Conservation (phyloP, 1,140 invertebrate genomes). For the Drosophila dunni region DNA sequence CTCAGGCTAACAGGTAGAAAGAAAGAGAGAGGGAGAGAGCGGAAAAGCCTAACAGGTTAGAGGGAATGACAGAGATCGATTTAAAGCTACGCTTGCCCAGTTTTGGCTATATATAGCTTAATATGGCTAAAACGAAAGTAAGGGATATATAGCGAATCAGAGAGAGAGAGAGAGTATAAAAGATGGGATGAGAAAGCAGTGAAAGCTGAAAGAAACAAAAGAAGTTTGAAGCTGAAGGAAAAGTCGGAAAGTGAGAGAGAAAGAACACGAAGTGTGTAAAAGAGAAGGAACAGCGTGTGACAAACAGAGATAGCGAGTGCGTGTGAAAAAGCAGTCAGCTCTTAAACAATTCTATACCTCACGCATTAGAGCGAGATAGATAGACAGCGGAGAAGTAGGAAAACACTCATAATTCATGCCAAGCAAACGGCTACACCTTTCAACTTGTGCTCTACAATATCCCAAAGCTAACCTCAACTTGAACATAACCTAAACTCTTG, state of each 20-base stretch:
- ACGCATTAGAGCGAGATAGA: slow-evolving; percentile 24
- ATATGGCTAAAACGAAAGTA: too few relatives aligned
- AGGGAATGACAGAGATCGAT: too few relatives aligned
- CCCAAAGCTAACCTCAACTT: not conserved
- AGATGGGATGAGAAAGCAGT: not conserved
- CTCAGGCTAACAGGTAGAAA: too few relatives aligned
- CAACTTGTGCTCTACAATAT: not conserved
- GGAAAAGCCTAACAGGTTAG: not conserved
- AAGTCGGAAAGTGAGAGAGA: slow-evolving; percentile 10
- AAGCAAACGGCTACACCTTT: not conserved
- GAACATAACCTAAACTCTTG: not conserved
- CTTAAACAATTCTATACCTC: slow-evolving; percentile 41
- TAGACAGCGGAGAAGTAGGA: too few relatives aligned
- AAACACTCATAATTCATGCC: too few relatives aligned
- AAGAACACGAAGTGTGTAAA: not conserved
- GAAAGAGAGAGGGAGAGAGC: not conserved
- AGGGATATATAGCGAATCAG: too few relatives aligned
- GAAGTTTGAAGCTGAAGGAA: not conserved
- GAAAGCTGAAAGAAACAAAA: not conserved
- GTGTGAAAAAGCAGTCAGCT: slow-evolving; percentile 6
- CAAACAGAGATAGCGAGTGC: not conserved
- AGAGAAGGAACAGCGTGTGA: not conserved
- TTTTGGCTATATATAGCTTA: too few relatives aligned
- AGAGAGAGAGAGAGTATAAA: not conserved
- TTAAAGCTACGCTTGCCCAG: too few relatives aligned